Evolutionary conservation across 2,797 vertebrate species (phyloP).

Genomic region (Lepus townsendii): DNA sequence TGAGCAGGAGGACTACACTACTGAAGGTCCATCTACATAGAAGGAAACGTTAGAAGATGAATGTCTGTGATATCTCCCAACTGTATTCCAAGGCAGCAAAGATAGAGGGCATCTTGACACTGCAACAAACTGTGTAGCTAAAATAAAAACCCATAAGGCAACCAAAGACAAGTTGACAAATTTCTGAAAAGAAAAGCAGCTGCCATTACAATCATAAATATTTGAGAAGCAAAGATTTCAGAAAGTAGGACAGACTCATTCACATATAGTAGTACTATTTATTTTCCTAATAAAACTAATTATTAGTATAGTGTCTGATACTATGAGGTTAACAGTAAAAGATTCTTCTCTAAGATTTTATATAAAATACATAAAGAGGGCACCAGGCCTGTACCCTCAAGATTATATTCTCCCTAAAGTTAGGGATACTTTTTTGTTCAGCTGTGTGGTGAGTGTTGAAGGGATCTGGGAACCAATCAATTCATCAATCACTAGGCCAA

Average conservation of each 20-base stretch:
- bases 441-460: not conserved
- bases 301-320: not conserved
- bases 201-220: not conserved
- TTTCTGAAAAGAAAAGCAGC: not conserved
- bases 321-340: not conserved
- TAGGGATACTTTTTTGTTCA: not conserved
- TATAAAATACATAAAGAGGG: not conserved
- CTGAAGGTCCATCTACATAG: not conserved
- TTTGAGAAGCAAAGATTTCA: slow-evolving; percentile 18
- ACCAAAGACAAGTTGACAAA: not conserved
- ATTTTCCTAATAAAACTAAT: slow-evolving; percentile 8
- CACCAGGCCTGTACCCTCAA: not conserved
- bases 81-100: not conserved
- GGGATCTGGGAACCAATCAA: not conserved
- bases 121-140: not conserved
- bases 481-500: not conserved
- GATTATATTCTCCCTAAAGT: not conserved
- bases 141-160: not conserved
- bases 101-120: not conserved
- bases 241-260: not conserved
- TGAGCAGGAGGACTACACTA: not conserved
- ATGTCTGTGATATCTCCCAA: not conserved
- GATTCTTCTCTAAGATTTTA: not conserved
- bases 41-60: not conserved
- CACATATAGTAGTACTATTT: not conserved